A percentile compares a stretch with the other conserved stretches of the same genome.
Conservation (phyloP, 2,888 invertebrate species). For the Chloroclystis v-ata region DNA sequence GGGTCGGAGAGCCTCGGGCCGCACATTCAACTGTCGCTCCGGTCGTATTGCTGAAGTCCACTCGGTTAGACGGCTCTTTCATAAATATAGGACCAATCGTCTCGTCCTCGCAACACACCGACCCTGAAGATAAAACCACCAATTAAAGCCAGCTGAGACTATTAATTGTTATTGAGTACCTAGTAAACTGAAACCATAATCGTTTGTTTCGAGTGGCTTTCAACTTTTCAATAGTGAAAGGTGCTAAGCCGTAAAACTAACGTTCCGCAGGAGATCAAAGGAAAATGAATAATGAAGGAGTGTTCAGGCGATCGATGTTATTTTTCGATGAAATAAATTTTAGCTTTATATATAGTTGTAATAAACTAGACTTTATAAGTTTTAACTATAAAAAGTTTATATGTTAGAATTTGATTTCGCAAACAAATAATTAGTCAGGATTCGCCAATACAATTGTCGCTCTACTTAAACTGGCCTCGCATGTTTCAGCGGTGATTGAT, state of each 20-base stretch:
- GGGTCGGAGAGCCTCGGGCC: constrained; percentile 92
- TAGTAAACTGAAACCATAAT: not conserved
- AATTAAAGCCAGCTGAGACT: not conserved
- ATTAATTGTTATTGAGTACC: not conserved
- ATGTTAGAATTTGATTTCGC: too few species aligned
- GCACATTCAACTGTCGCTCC: constrained; percentile 95
- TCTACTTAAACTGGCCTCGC: not conserved
- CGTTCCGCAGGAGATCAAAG: not conserved
- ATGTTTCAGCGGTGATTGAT: not conserved
- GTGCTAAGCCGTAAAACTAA: too few species aligned
- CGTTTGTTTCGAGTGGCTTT: too few species aligned
- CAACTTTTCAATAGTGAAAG: too few species aligned
- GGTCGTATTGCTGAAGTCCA: constrained; percentile 96
- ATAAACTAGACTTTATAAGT: too few species aligned
- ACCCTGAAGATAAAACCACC: constrained; percentile 46
- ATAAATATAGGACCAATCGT: constrained; percentile 94
- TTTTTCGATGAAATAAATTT: too few species aligned
- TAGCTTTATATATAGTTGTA: too few species aligned
- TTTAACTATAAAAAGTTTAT: too few species aligned
- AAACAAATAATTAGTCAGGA: too few species aligned
- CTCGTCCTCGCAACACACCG: constrained; percentile 82
- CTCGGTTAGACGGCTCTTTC: constrained; percentile 92
- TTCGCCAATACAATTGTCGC: not conserved
- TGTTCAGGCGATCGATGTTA: too few species aligned
- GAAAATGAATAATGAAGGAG: not conserved